These are phyloP conservation scores for Cerceris ruficornis DNA, from an alignment of 2,888 invertebrate genomes.

Conservation along the genomic window DNA sequence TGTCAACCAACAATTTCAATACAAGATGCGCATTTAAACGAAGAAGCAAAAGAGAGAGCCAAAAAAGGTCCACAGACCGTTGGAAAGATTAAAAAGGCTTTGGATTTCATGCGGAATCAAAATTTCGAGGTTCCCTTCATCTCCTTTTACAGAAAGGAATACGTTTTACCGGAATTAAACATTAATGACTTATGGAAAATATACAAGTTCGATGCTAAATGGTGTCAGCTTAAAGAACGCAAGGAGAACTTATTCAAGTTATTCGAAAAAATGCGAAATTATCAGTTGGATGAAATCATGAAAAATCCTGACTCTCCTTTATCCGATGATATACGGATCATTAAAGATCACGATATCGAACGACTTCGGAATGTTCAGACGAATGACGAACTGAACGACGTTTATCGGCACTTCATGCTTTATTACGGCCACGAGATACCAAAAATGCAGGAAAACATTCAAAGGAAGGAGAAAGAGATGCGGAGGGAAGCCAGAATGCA, in stretches of 20 bases:
- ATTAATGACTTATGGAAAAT: slow-evolving; percentile 99
- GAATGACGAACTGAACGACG: slow-evolving; percentile 95
- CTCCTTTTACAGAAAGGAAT: slow-evolving; percentile 98
- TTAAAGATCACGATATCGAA: slow-evolving; percentile 93
- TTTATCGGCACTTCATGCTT: slow-evolving; percentile 95
- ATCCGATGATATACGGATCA: slow-evolving; percentile 90
- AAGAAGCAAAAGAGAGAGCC: slow-evolving; percentile 83
- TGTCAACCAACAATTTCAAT: slow-evolving; percentile 91
- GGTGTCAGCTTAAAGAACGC: slow-evolving; percentile 94
- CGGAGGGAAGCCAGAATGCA: slow-evolving; percentile 83
- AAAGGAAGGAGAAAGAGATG: slow-evolving; percentile 86
- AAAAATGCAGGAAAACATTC: slow-evolving; percentile 90
- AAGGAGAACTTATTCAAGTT: slow-evolving; percentile 92
- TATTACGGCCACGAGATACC: slow-evolving; percentile 94
- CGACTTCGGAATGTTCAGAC: slow-evolving; percentile 90
- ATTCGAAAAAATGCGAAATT: slow-evolving; percentile 95
- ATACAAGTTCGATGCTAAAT: slow-evolving; percentile 97
- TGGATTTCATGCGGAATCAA: slow-evolving; percentile 98
- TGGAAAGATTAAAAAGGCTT: slow-evolving; percentile 95
- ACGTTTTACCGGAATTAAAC: slow-evolving; percentile 95
- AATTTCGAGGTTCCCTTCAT: slow-evolving; percentile 99
- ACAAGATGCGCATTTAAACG: slow-evolving; percentile 85
- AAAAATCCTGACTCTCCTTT: slow-evolving; percentile 92
- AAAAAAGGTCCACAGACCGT: slow-evolving; percentile 88
- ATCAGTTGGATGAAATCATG: slow-evolving; percentile 92